Evolutionary conservation across 2,888 invertebrate genomes (phyloP).

Genomic region (Thereva nobilitata): DNA sequence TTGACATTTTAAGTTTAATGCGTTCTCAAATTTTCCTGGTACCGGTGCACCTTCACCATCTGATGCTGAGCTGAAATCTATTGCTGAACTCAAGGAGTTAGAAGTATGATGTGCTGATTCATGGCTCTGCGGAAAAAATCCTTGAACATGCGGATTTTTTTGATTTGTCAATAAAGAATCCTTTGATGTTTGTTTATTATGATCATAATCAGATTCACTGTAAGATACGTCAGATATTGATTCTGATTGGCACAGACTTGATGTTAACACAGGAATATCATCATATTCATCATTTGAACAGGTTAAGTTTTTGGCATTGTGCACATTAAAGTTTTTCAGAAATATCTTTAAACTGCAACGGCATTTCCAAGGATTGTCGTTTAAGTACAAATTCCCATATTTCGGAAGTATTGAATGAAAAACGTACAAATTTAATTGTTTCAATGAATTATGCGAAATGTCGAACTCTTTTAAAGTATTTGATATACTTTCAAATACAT

Average conservation of each 20-base stretch:
- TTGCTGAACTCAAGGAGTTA: no score
- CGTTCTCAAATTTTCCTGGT: no score
- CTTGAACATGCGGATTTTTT: no score
- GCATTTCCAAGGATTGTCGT: constrained; percentile 49
- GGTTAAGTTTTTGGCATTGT: not conserved
- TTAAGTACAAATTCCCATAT: constrained; percentile 43
- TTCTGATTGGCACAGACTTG: no score
- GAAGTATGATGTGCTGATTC: no score
- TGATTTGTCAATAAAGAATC: no score
- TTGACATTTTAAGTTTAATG: constrained; percentile 6
- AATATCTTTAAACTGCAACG: constrained; percentile 42
- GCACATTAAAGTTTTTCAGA: not conserved
- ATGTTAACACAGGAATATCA: no score
- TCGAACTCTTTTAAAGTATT: constrained; percentile 46
- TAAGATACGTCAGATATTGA: no score
- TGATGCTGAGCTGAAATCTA: not conserved
- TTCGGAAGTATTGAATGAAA: constrained; percentile 45
- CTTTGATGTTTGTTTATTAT: no score
- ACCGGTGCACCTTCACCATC: not conserved
- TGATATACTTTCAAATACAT: constrained; percentile 46
- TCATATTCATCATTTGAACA: not conserved
- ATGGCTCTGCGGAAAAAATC: no score
- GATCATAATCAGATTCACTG: no score
- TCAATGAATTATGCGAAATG: constrained; percentile 49
- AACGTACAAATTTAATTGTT: constrained; percentile 44